Evolutionary conservation across 2,888 invertebrate genomes (phyloP), one percentile per base, ranked within the genome.

Genomic region (Napeogenes sylphis): DNA sequence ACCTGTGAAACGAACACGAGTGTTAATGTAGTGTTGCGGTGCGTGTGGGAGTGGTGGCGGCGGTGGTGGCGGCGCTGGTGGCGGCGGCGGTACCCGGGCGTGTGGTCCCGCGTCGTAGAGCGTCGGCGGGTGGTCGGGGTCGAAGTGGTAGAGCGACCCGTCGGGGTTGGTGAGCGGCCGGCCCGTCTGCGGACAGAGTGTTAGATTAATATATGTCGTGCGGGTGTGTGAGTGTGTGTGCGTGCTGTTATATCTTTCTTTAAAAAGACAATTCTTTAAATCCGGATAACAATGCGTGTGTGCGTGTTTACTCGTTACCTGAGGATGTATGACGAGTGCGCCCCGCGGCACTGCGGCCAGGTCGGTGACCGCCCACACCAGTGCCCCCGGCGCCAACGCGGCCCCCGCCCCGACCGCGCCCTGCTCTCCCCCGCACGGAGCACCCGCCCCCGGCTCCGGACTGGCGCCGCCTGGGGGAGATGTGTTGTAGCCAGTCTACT

Each of bases 361-460:
- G 85, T 95, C 96, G 45, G 96, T 95, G 59, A 97, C 96, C 58
- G 97, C 96, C 96, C 97, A 98, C 81, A 97, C 94, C 1, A 88
- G 76, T 4, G 53, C 56, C 65, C 13, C n/a, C 61, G 35, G 38
- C 83, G 82, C 12, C 82, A 79, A 0, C 78, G 51, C 8, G 4
- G 30, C 51, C 4, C 51, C 12, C 30, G 30, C 65, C 13, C n/a
- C 61, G 35, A 35, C 83, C 78, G 51, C 8, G 4, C 10, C 51
- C 4, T 21, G 21, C 21, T 21, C 21, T 21, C 30, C 12, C 30
- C 10, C 51, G 4, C 30, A 21, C 30, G 30, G 30, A 78, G 0
- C 79, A 81, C 0, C 81, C 81, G 55, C 30, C 12, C 65, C 61
- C 67, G 71, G 71, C 66, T 74, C 74, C 1, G 74, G 74, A 45